These are phyloP conservation scores for Sebastes hubbsi DNA, from an alignment of 2,797 vertebrate genomes.

Conservation along the genomic window DNA sequence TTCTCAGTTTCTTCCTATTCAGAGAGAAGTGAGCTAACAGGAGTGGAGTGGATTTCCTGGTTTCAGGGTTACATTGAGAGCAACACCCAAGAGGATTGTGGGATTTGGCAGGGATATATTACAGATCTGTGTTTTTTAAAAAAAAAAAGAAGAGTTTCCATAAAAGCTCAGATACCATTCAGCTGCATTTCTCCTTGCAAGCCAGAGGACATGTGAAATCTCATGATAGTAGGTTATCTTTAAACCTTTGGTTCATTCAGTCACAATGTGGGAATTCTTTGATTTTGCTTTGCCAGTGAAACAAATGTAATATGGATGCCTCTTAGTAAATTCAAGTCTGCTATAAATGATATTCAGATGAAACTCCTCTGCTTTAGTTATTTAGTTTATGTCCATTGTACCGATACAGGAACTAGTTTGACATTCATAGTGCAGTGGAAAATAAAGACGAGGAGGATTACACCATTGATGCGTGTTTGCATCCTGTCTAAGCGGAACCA, in stretches of 20 bases:
- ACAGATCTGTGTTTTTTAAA: neutral
- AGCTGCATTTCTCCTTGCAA: neutral
- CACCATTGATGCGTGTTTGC: neutral
- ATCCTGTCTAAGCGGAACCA: too few relatives aligned
- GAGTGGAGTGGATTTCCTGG: conserved; percentile 10
- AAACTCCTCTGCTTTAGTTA: neutral
- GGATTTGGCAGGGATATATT: conserved; percentile 17
- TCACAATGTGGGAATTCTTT: neutral
- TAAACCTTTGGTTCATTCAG: neutral
- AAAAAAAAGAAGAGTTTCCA: neutral
- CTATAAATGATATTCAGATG: neutral
- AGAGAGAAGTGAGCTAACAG: conserved; percentile 7
- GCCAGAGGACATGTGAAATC: conserved; percentile 34
- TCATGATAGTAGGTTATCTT: conserved; percentile 12
- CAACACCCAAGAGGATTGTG: conserved; percentile 14
- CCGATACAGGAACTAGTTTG: neutral
- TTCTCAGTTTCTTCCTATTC: conserved; percentile 20
- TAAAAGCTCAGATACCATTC: neutral
- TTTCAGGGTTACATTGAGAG: conserved; percentile 3
- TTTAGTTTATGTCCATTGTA: neutral
- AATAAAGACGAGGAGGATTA: neutral
- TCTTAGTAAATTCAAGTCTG: neutral
- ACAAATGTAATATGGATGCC: neutral
- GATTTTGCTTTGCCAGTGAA: neutral
- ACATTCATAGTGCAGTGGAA: neutral